Base-by-base conservation (phyloP, 2,888 invertebrate species). In the Eupithecia abbreviata region DNA sequence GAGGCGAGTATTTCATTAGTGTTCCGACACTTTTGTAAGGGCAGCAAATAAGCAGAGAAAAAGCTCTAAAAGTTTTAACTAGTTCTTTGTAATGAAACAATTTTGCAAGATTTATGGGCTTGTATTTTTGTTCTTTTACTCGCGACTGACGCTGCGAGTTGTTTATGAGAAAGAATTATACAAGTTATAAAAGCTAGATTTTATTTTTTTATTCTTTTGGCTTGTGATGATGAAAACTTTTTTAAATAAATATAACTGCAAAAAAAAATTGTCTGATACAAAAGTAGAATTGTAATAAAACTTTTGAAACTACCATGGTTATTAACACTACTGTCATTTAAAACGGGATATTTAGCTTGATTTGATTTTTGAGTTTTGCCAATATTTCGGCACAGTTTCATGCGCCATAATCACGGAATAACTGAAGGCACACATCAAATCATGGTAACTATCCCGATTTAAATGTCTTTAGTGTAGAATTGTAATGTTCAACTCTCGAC, bases 1-100 rank as follows among this genome's bases (percentile, higher is more conserved):
- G 81, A 83, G 82, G 81, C 82, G 85, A 87, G 84, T 85, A 83
- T 86, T 88, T 86, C 82, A 87, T 87, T 84, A 87, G 84, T 88
- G 84, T 86, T 85, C 82, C 82, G 79, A 79, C 79, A 76, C 72
- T 80, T 78, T 73, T 74, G 74, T 75, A 81, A 76, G 73, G 73
- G 72, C 72, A 75, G 77, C 79, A 82, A 84, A 85, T 84, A 81
- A 84, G 58, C 71, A 73, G 18, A 73, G 68, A 78, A 78, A 75
- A 74, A 74, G 69, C 68, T 76, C 51, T 67, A 76, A 78, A 78
- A 78, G 76, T 76, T 78, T 78, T 76, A 78, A 74, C 76, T 74
- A 76, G 74, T 76, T 73, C 73, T 76, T 76, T 74, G 55, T 72
- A 76, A 80, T 79, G 75, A 79, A 79, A 75, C 75, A 74, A 69